These are phyloP conservation scores for Abramis brama DNA, from an alignment of 2,113 vertebrate genomes.

Conservation along the genomic window DNA sequence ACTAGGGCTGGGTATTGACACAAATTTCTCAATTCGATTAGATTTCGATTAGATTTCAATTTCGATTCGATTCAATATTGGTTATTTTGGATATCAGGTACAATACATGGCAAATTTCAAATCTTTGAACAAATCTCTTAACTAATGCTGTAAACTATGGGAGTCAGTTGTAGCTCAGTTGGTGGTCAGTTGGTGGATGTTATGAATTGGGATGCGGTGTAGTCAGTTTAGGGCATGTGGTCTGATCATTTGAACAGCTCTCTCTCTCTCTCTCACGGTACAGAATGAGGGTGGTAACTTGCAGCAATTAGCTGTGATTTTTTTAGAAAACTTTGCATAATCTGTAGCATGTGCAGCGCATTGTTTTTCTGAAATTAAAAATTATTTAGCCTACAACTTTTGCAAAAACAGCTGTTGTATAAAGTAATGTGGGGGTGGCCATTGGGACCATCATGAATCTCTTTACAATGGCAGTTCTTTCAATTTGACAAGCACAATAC, in stretches of 20 bases:
- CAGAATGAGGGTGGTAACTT: neutral
- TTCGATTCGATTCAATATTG: too few species aligned
- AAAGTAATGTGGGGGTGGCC: conserved; percentile 38
- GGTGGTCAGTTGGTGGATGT: too few species aligned
- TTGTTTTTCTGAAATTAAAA: conserved; percentile 10
- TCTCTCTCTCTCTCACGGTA: too few species aligned
- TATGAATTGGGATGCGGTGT: neutral
- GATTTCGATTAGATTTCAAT: too few species aligned
- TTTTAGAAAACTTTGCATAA: neutral
- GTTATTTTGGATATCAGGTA: too few species aligned
- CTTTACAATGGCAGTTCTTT: conserved; percentile 11
- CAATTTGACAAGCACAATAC: conserved; percentile 24
- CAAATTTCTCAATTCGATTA: too few species aligned
- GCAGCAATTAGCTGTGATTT: neutral
- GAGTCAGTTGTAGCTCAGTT: too few species aligned
- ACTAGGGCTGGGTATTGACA: too few species aligned
- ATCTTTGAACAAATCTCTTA: too few species aligned
- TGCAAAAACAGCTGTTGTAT: conserved; percentile 19
- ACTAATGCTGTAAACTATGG: too few species aligned
- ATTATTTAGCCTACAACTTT: neutral
- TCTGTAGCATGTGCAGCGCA: neutral
- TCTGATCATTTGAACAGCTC: neutral
- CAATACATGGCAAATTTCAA: too few species aligned
- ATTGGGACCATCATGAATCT: conserved; percentile 55
- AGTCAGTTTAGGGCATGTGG: neutral